Percentiles rank a stretch among this genome's conserved stretches.
These are phyloP conservation scores for Leucopsar rothschildi DNA, from an alignment of 2,113 vertebrate species.

Conservation along the genomic window DNA sequence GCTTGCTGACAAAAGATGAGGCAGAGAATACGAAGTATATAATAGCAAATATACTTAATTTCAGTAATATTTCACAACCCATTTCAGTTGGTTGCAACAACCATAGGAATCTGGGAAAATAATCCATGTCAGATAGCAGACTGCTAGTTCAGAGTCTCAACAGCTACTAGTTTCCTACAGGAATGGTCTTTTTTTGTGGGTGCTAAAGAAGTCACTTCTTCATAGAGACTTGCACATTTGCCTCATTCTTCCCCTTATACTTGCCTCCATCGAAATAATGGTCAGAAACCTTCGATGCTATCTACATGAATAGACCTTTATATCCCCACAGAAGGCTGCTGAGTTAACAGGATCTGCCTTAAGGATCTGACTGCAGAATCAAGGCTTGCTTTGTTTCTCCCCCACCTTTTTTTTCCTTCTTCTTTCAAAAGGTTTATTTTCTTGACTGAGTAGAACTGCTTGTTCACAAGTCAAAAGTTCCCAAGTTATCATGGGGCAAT, in stretches of 20 bases:
- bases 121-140: neutral
- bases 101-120: neutral
- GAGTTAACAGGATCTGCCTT: slow-evolving; percentile 21
- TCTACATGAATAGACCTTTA: slow-evolving; percentile 44
- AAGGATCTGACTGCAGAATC: slow-evolving; percentile 7
- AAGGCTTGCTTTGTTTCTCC: slow-evolving; percentile 51
- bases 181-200: neutral
- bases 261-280: neutral
- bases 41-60: neutral
- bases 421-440: neutral
- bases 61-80: neutral
- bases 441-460: neutral
- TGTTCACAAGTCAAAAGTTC: neutral
- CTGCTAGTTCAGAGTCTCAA: neutral
- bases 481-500: neutral
- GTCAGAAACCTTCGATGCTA: neutral
- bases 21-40: neutral
- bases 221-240: neutral
- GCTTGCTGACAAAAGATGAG: neutral
- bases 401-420: neutral
- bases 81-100: neutral
- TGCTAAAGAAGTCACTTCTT: neutral
- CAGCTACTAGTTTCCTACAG: neutral
- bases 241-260: neutral
- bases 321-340: slow-evolving; percentile 14